A percentile compares a stretch with the other conserved stretches of the same genome.
phyloP scores from a whole-genome alignment of 2,888 invertebrate species.

The Melipona bicolor region DNA sequence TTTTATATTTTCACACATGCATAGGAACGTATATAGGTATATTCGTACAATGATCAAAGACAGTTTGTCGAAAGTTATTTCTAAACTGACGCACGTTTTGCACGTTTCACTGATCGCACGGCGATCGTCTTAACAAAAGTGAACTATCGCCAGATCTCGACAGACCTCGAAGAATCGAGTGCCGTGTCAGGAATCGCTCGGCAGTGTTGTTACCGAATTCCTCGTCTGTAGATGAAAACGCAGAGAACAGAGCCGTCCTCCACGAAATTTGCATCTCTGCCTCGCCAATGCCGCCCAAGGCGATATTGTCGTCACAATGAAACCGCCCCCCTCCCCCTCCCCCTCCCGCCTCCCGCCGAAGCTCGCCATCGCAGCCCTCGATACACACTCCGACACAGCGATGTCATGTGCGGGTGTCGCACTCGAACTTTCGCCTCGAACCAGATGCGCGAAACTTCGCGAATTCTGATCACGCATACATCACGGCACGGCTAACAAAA shows the following conservation, averaged over 20 bases:
- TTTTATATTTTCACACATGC: too few species aligned
- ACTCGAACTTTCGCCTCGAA: conserved; percentile 74
- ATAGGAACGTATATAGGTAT: too few species aligned
- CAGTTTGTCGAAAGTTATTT: background rate
- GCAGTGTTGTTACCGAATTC: conserved; percentile 56
- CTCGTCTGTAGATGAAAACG: conserved; percentile 58
- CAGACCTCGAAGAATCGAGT: conserved; percentile 35
- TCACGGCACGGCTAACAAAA: conserved; percentile 58
- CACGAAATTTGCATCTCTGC: conserved; percentile 76
- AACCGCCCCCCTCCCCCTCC: conserved; percentile 69
- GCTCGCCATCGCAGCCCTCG: conserved; percentile 63
- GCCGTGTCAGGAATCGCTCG: conserved; percentile 21
- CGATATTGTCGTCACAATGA: conserved; percentile 83
- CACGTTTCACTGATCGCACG: background rate
- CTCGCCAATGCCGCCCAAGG: conserved; percentile 81
- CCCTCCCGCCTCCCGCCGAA: conserved; percentile 62
- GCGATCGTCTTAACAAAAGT: background rate
- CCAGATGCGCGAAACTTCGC: conserved; percentile 72
- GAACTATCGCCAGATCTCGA: background rate
- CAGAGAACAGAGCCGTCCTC: conserved; percentile 61
- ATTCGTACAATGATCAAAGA: too few species aligned
- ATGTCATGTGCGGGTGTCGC: conserved; percentile 69
- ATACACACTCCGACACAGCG: conserved; percentile 65
- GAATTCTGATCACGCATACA: conserved; percentile 74
- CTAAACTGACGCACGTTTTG: background rate